Base-by-base conservation (phyloP, 2,888 invertebrate genomes). In the Phaonia tiefii region DNA sequence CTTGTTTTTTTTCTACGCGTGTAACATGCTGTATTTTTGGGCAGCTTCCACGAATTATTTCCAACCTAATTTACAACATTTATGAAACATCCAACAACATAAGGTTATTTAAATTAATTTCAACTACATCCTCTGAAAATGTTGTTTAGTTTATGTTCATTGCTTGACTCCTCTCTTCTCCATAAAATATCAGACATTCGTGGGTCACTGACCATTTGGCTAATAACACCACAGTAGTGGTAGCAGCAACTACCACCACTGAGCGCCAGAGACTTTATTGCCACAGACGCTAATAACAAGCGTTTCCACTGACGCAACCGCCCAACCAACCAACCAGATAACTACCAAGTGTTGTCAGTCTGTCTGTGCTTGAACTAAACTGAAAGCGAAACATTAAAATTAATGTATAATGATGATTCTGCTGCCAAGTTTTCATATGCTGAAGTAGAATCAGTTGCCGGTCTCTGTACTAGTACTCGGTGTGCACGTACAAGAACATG, bases 161-260 rank as follows among this genome's bases (percentile, higher is more conserved):
- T 25, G 54, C n/a, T 25, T 54, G 3, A 54, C 22, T 54, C 15
- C 46, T 15, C n/a, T 51, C 22, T 22, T 54, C 54, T 46, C 37
- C 17, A 46, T 42, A 80, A 54, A 80, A 76, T 80, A 31, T 70
- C 65, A 80, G 73, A 76, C 73, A 51, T 73, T 80, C 80, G 76
- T 66, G 80, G 80, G 80, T 80, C 80, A 80, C 31, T 80, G 80
- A 80, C 80, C 76, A 73, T 31, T 78, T 56, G 51, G 3, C 25
- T 17, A 49, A 1, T 17, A 49, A 4, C 20, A 13, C 25, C 54
- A 25, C n/a, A 25, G 22, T 54, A 54, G 25, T 54, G 13, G 13
- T 3, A 22, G 11, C 54, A 25, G 25, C 54, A 1, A 51, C 54
- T n/a, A 31, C 8, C 31, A 31, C 8, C 31, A 8, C 31, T 31